These are phyloP conservation scores for Nasonovia ribisnigri DNA, from an alignment of 2,888 invertebrate species.

Conservation along the genomic window DNA sequence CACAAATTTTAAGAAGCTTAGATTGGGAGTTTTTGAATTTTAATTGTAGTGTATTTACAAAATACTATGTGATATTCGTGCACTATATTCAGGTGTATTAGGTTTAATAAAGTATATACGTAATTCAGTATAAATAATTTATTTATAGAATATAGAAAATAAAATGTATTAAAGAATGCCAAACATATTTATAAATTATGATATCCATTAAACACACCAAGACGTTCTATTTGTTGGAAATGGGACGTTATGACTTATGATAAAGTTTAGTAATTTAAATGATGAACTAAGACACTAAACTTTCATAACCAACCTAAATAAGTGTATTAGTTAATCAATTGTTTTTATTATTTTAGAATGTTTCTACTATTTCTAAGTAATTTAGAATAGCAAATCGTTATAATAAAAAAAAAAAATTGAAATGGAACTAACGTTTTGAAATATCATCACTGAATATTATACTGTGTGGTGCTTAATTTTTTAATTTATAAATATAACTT, in stretches of 20 bases:
- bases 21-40: neutral
- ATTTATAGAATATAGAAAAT: neutral
- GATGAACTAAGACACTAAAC: neutral
- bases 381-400: neutral
- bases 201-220: neutral
- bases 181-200: too few relatives aligned
- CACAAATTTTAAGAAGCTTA: neutral
- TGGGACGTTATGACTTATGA: neutral
- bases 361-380: neutral
- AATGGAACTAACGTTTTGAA: neutral
- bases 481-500: too few relatives aligned
- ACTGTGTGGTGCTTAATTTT: too few relatives aligned
- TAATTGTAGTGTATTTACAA: neutral
- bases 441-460: neutral
- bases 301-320: too few relatives aligned
- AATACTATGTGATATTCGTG: neutral
- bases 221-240: neutral
- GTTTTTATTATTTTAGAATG: neutral
- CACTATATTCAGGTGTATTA: neutral
- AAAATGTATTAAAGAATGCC: neutral
- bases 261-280: neutral
- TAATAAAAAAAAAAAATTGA: neutral
- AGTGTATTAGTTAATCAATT: neutral
- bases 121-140: neutral
- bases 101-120: too few relatives aligned